Evolutionary conservation across 2,888 invertebrate genomes (phyloP), one percentile per base, ranked within the genome.

Genomic region (Chaetoderma sp.): DNA sequence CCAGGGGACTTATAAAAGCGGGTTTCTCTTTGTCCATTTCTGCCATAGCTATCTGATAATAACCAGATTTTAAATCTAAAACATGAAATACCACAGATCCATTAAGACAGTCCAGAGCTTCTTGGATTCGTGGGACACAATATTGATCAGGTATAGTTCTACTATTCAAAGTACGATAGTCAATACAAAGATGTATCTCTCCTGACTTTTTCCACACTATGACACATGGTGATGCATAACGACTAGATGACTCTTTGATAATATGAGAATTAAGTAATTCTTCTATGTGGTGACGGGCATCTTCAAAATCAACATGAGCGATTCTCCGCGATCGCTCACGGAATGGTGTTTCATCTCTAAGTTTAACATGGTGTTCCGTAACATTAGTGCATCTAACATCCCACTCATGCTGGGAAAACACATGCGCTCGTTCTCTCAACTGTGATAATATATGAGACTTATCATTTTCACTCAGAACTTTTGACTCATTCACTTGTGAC

Each of bases 51-150:
- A n/a, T n/a, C n/a, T n/a, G n/a, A n/a, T n/a, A n/a, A n/a, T n/a
- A n/a, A n/a, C n/a, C n/a, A n/a, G n/a, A n/a, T n/a, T n/a, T n/a
- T n/a, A n/a, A n/a, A n/a, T n/a, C n/a, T n/a, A n/a, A n/a, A n/a
- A n/a, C n/a, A n/a, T n/a, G n/a, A n/a, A n/a, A n/a, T n/a, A n/a
- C n/a, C n/a, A n/a, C n/a, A n/a, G n/a, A n/a, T n/a, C 55, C 36
- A 13, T 56, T 21, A n/a, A 56, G 39, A 32, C 52, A 52, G 52
- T 52, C 52, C n/a, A 52, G n/a, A 13, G 28, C 52, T 32, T 52
- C 52, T 52, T 52, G 52, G 13, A 52, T 30, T 8, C 28, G 28
- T 16, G 52, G 52, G 28, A 52, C 52, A 28, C 18, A 8, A 28
- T 52, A 30, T 33, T 52, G 52, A 21, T 52, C 52, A 8, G 52